Percentiles rank a stretch among this genome's conserved stretches.
These are phyloP conservation scores for Heliconius ethilla DNA, from an alignment of 2,888 invertebrate genomes.

Conservation along the genomic window DNA sequence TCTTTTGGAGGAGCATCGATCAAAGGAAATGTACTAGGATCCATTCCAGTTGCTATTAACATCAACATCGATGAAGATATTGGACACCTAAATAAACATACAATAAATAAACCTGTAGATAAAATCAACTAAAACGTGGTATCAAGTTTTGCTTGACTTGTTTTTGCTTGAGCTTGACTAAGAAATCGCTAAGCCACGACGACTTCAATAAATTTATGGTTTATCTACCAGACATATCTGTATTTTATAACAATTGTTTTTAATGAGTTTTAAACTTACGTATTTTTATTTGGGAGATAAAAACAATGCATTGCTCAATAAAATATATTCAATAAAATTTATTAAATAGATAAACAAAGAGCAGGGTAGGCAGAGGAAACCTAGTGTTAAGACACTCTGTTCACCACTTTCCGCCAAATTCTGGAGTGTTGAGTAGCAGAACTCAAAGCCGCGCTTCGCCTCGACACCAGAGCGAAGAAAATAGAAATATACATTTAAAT, in stretches of 20 bases:
- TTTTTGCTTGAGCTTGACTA: not conserved
- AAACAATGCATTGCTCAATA: not conserved
- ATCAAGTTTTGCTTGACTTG: too few species aligned
- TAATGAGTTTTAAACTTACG: not conserved
- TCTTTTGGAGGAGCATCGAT: conserved; percentile 93
- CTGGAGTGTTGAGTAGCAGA: too few species aligned
- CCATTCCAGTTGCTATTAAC: conserved; percentile 91
- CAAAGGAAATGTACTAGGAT: conserved; percentile 92
- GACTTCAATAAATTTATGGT: not conserved
- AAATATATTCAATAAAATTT: too few species aligned
- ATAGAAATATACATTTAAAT: too few species aligned
- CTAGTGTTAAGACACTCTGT: too few species aligned
- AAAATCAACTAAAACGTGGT: not conserved
- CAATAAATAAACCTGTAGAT: not conserved
- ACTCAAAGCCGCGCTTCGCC: too few species aligned
- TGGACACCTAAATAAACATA: conserved; percentile 66
- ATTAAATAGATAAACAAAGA: too few species aligned
- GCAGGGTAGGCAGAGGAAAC: too few species aligned
- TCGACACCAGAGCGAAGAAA: too few species aligned
- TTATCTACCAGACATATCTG: not conserved
- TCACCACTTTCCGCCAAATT: too few species aligned
- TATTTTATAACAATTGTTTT: too few species aligned
- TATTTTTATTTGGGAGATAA: not conserved
- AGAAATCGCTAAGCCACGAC: not conserved
- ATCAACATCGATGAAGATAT: conserved; percentile 89